Evolutionary conservation across 2,888 invertebrate species (phyloP), one percentile per base, ranked within the genome.

Genomic region (Cantharis rufa): DNA sequence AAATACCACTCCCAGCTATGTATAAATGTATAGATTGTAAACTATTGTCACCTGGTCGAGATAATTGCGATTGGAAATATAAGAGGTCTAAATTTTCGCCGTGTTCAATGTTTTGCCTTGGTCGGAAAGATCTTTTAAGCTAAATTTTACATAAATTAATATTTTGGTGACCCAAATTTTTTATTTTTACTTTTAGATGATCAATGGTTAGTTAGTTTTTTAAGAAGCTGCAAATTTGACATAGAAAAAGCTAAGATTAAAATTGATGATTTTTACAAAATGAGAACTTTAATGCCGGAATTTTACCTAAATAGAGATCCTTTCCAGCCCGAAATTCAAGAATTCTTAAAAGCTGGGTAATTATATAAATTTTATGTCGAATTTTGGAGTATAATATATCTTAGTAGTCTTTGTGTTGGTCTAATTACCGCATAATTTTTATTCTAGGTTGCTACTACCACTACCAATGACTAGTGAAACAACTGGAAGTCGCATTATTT

Each of bases 191-290:
- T 88, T 87, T 70, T 84, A 89, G 91, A 89, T 81, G 89, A 91
- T 79, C 90, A 90, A 85, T 90, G 89, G 88, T 84, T 91, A 3
- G 81, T 90, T 1, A 87, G 88, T 28, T 91, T 90, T 85, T 84
- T 91, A 18, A 88, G 91, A 3, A 90, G 90, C 68, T 89, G 89
- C 80, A 91, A 91, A 85, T 90, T 89, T 83, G 90, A 90, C 71
- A 82, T 91, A 62, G 90, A 91, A 81, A 87, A 89, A 78, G 88
- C 89, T 63, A 91, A 91, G 84, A 88, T 89, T 80, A 91, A 91
- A 81, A 80, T 91, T 32, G 91, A 91, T 78, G 89, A 90, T 87
- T 92, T 90, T 82, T 92, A 92, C 82, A 91, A 91, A 13, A 84
- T 90, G 83, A 90, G 90, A 79, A 89, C 89, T 3, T 87, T 90